Percentiles rank a stretch among this genome's conserved stretches.
Evolutionary conservation across 2,888 invertebrate species (phyloP).

Genomic region (Toxonevra muliebris): DNA sequence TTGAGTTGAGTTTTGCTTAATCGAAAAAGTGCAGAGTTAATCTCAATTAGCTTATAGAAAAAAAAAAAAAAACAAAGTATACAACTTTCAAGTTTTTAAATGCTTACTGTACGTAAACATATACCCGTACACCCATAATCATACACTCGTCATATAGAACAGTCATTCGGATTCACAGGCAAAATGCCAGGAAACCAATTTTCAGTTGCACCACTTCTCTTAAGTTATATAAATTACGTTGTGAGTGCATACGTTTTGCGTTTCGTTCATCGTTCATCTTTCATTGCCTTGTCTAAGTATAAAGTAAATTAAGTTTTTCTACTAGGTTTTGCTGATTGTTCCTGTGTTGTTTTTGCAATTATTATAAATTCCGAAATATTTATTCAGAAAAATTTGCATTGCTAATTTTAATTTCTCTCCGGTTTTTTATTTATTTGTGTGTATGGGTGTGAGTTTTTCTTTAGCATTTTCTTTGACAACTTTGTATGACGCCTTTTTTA

Average conservation of each 20-base stretch:
- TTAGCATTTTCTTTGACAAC: no score
- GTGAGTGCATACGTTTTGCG: background rate
- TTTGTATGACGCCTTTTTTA: no score
- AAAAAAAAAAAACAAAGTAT: background rate
- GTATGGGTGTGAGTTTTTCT: no score
- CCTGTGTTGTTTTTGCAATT: slow-evolving; percentile 11
- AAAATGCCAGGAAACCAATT: slow-evolving; percentile 33
- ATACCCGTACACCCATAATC: no score
- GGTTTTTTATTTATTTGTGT: no score
- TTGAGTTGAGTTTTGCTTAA: background rate
- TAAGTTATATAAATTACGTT: background rate
- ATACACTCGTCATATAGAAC: background rate
- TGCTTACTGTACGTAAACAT: no score
- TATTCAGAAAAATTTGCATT: slow-evolving; percentile 33
- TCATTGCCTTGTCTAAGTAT: background rate
- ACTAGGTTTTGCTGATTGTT: no score
- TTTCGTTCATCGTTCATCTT: background rate
- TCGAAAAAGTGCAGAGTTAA: slow-evolving; percentile 28
- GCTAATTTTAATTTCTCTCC: slow-evolving; percentile 24
- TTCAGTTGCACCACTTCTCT: slow-evolving; percentile 1
- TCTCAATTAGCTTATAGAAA: slow-evolving; percentile 34
- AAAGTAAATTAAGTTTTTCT: slow-evolving; percentile 8
- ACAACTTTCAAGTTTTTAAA: no score
- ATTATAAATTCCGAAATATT: slow-evolving; percentile 33
- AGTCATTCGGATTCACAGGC: slow-evolving; percentile 16